Percentiles rank a stretch among this genome's conserved stretches.
Conservation (phyloP, 2,797 vertebrate genomes). For the Phalanger gymnotis region DNA sequence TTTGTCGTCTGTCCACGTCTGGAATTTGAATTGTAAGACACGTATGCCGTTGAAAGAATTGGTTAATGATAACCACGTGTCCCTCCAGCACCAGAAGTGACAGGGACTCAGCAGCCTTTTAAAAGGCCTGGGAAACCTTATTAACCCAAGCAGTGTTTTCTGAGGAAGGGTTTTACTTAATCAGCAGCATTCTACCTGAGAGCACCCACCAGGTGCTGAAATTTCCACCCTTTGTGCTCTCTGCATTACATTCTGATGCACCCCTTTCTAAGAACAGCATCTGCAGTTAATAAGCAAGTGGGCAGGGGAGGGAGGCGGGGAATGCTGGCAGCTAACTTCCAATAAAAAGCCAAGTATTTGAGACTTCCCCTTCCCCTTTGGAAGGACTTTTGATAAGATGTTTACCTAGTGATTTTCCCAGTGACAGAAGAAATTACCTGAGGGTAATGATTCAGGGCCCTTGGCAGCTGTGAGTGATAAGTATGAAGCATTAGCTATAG, state of each 20-base stretch:
- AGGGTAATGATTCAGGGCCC: neutral
- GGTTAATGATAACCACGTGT: neutral
- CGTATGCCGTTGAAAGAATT: neutral
- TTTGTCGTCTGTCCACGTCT: constrained; percentile 19
- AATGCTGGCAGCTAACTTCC: constrained; percentile 39
- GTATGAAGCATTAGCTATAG: neutral
- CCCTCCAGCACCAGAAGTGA: neutral
- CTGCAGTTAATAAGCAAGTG: neutral
- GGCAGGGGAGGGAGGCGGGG: too few species aligned
- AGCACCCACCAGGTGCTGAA: neutral
- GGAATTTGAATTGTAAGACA: neutral
- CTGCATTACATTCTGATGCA: constrained; percentile 48
- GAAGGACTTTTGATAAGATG: constrained; percentile 49
- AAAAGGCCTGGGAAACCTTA: neutral
- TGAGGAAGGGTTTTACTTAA: constrained; percentile 23
- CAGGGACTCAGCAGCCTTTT: neutral
- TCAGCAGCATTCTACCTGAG: neutral
- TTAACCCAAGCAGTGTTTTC: neutral
- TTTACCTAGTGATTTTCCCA: neutral
- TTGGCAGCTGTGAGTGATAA: constrained; percentile 37
- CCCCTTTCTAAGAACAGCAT: constrained; percentile 44
- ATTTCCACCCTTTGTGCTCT: constrained; percentile 32
- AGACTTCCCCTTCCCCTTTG: constrained; percentile 32
- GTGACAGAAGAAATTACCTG: constrained; percentile 27
- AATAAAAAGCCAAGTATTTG: constrained; percentile 44